These are phyloP conservation scores for Xenotilapia caudafasciata DNA, from an alignment of 2,113 vertebrate genomes.

Conservation along the genomic window DNA sequence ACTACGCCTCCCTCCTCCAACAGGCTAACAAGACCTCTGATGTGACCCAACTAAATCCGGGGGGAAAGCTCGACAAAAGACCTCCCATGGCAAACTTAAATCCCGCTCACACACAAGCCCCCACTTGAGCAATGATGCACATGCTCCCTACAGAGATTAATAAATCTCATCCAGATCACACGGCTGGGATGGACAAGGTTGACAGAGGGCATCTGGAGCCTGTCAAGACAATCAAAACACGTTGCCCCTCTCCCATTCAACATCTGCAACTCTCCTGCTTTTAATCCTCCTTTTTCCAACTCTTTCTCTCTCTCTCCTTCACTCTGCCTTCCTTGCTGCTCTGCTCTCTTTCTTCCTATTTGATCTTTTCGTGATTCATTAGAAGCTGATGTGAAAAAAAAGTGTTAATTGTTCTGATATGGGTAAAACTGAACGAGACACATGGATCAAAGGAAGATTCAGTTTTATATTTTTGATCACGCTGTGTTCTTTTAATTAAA, in stretches of 20 bases:
- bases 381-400: background rate
- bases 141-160: slow-evolving; percentile 19
- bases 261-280: background rate
- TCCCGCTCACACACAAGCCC: background rate
- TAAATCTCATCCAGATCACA: slow-evolving; percentile 31
- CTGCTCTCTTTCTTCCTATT: background rate
- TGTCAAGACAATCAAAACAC: slow-evolving; percentile 1
- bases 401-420: slow-evolving; percentile 30
- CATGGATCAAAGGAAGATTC: slow-evolving; percentile 15
- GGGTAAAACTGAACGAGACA: background rate
- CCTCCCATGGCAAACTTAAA: slow-evolving; percentile 22
- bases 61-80: slow-evolving; percentile 25
- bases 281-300: background rate
- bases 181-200: slow-evolving; percentile 27
- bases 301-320: background rate
- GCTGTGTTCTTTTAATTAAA: slow-evolving; percentile 13
- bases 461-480: slow-evolving; percentile 14
- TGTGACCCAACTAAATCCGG: slow-evolving; percentile 11
- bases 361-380: slow-evolving; percentile 29
- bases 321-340: background rate
- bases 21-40: slow-evolving; percentile 11
- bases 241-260: background rate
- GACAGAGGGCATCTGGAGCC: slow-evolving; percentile 25
- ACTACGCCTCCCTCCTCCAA: background rate
- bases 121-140: background rate